These are phyloP conservation scores for Anhinga anhinga DNA, from an alignment of 2,113 vertebrate genomes.

Conservation along the genomic window DNA sequence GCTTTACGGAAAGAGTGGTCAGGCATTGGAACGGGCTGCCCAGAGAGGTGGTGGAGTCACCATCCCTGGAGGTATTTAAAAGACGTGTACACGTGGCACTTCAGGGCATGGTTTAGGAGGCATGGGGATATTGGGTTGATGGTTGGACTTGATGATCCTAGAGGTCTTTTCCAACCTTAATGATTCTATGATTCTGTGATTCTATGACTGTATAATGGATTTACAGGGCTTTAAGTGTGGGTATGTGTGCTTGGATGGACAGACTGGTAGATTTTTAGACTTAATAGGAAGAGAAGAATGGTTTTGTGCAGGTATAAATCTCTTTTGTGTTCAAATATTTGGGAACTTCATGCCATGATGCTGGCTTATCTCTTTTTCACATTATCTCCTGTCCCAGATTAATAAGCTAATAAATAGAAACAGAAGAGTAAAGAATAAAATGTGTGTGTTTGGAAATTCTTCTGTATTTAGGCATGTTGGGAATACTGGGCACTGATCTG, in stretches of 20 bases:
- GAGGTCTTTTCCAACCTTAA: too few species aligned
- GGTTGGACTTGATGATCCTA: too few species aligned
- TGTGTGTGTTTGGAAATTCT: neutral
- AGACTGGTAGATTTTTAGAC: neutral
- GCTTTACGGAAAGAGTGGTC: too few species aligned
- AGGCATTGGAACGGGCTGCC: too few species aligned
- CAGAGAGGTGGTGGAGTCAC: too few species aligned
- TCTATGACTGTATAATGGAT: neutral
- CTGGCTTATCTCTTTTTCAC: neutral
- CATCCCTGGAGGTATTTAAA: too few species aligned
- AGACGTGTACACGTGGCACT: too few species aligned
- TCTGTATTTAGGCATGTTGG: neutral
- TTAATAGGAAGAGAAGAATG: neutral
- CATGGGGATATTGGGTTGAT: too few species aligned
- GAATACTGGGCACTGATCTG: neutral
- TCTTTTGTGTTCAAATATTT: neutral
- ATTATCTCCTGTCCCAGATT: neutral
- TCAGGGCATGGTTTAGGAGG: too few species aligned
- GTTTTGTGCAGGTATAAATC: neutral
- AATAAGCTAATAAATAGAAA: neutral
- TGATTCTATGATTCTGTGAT: too few species aligned
- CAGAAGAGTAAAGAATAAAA: neutral
- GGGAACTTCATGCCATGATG: neutral
- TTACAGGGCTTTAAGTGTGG: neutral
- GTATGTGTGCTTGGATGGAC: neutral